Evolutionary conservation across 2,888 invertebrate genomes (phyloP).

Genomic region (Xestoiulus laeticollis): DNA sequence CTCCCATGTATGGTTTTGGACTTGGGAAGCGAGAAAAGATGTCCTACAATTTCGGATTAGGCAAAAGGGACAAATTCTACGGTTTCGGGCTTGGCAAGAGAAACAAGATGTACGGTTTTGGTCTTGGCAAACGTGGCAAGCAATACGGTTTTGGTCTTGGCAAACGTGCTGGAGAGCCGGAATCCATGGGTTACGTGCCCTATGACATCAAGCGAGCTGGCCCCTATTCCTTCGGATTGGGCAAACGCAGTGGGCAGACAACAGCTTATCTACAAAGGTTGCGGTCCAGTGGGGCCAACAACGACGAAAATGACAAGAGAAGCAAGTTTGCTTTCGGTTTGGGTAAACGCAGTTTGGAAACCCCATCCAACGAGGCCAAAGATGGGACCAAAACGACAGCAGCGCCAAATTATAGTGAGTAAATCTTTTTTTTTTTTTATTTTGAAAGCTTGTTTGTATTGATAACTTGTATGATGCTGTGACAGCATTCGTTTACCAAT

Average conservation of each 20-base stretch:
- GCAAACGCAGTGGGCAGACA: conserved; percentile 39
- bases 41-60: conserved; percentile 45
- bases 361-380: neutral
- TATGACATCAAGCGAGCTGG: conserved; percentile 14
- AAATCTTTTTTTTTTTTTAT: neutral
- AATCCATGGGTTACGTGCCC: neutral
- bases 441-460: neutral
- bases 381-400: conserved; percentile 32
- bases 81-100: conserved; percentile 51
- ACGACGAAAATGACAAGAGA: conserved; percentile 48
- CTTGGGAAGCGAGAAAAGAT: conserved; percentile 48
- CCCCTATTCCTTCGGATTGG: conserved; percentile 47
- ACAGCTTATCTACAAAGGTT: neutral
- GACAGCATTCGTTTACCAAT: neutral
- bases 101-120: conserved; percentile 37
- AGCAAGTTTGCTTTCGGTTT: conserved; percentile 45
- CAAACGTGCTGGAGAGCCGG: neutral
- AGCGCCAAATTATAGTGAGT: conserved; percentile 19
- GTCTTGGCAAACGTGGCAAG: conserved; percentile 47
- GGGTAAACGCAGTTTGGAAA: conserved; percentile 47
- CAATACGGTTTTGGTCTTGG: neutral
- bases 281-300: neutral
- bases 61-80: conserved; percentile 50
- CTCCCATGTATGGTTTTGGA: conserved; percentile 44
- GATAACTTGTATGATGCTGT: neutral